Evolutionary conservation across 1,140 invertebrate species (phyloP).

Genomic region (Cotesia chilonis): DNA sequence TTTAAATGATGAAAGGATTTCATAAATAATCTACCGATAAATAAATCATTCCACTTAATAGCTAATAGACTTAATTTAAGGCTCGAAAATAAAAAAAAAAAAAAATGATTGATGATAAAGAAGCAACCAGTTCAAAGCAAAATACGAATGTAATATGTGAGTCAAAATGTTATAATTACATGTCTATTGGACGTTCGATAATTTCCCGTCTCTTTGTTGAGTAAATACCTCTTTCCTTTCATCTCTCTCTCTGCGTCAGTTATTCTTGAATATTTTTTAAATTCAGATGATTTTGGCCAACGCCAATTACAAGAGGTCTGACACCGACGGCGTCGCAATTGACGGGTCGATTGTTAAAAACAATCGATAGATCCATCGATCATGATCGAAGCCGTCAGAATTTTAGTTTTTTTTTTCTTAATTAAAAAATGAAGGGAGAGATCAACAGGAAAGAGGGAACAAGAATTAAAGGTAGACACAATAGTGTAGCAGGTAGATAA

Average conservation of each 20-base stretch:
- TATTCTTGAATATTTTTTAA: background rate
- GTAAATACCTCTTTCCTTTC: too few relatives aligned
- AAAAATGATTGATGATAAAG: too few relatives aligned
- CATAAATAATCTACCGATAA: too few relatives aligned
- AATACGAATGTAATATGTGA: too few relatives aligned
- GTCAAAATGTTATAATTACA: too few relatives aligned
- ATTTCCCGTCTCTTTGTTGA: too few relatives aligned
- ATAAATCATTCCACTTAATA: too few relatives aligned
- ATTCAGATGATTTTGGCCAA: slow-evolving; percentile 10
- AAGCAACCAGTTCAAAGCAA: slow-evolving; percentile 5
- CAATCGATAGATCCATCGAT: slow-evolving; percentile 49
- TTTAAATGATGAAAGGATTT: background rate
- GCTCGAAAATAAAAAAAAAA: background rate
- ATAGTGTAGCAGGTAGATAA: background rate
- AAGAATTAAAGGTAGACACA: background rate
- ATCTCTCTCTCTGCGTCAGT: too few relatives aligned
- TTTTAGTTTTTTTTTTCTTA: slow-evolving; percentile 10
- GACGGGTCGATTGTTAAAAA: slow-evolving; percentile 48
- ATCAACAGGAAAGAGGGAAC: background rate
- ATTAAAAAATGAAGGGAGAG: slow-evolving; percentile 3
- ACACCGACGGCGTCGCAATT: slow-evolving; percentile 34
- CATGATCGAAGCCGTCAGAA: slow-evolving; percentile 44
- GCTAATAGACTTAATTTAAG: too few relatives aligned
- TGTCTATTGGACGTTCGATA: too few relatives aligned
- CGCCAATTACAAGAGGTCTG: slow-evolving; percentile 28